Evolutionary conservation across 2,888 invertebrate species (phyloP).

Genomic region (Tetropium fuscum): DNA sequence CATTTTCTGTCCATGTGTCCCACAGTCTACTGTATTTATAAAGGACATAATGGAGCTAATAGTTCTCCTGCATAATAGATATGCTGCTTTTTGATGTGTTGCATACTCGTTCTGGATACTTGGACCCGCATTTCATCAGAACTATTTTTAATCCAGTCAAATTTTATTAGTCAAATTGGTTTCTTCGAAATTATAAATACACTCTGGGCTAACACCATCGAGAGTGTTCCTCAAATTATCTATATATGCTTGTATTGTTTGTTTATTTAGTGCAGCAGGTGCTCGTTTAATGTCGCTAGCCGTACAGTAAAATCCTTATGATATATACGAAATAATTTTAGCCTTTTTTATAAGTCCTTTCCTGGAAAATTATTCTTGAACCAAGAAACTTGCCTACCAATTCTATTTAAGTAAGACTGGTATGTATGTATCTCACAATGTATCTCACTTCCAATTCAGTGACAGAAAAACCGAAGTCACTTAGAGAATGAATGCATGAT

Average conservation of each 20-base stretch:
- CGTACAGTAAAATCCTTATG: conserved; percentile 10
- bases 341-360: conserved; percentile 11
- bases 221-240: neutral
- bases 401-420: conserved; percentile 8
- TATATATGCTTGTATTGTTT: neutral
- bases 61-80: conserved; percentile 51
- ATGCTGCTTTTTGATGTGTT: conserved; percentile 50
- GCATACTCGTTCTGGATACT: conserved; percentile 52
- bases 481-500: neutral
- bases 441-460: conserved; percentile 7
- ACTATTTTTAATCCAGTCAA: conserved; percentile 48
- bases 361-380: conserved; percentile 14
- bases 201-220: neutral
- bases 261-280: neutral
- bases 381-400: conserved; percentile 6
- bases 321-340: neutral
- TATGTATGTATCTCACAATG: conserved; percentile 2
- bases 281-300: neutral
- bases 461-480: conserved; percentile 4
- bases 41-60: conserved; percentile 50
- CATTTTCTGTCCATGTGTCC: conserved; percentile 54
- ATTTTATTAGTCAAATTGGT: conserved; percentile 54
- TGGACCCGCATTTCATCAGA: conserved; percentile 38
- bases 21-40: conserved; percentile 47
- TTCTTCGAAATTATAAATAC: conserved; percentile 34